A percentile compares a stretch with the other conserved stretches of the same genome.
These are phyloP conservation scores for Drosophila leontia DNA, from an alignment of 1,140 invertebrate species.

Conservation along the genomic window DNA sequence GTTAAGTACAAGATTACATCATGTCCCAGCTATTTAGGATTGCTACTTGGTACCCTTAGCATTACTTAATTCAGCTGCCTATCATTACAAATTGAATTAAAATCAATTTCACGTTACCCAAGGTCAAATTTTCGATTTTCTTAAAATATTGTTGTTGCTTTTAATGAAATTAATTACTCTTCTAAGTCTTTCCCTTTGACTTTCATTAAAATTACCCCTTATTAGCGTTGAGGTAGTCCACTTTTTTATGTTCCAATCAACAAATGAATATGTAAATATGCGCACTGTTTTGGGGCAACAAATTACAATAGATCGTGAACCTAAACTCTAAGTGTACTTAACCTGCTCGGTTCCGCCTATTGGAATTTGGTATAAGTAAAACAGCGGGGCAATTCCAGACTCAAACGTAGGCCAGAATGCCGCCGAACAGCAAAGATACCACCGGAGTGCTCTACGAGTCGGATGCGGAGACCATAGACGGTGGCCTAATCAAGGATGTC, in stretches of 20 bases:
- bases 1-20: not conserved
- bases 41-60: not conserved
- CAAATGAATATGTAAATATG: not conserved
- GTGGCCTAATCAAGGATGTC: slow-evolving; percentile 84
- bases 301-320: not conserved
- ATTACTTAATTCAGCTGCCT: not conserved
- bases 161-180: not conserved
- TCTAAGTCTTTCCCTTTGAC: not conserved
- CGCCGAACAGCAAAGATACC: slow-evolving; percentile 57
- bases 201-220: too few species aligned
- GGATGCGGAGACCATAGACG: slow-evolving; percentile 86
- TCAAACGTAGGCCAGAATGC: slow-evolving; percentile 21
- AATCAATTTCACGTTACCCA: not conserved
- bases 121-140: not conserved
- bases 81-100: not conserved
- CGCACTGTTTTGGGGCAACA: not conserved
- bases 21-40: not conserved
- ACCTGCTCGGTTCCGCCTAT: not conserved
- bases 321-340: not conserved
- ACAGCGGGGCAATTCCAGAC: not conserved
- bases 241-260: too few species aligned
- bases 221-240: slow-evolving; percentile 1
- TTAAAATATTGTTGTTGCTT: not conserved
- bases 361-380: slow-evolving; percentile 13
- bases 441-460: slow-evolving; percentile 88